A percentile compares a stretch with the other conserved stretches of the same genome.
phyloP scores from a whole-genome alignment of 2,797 vertebrate genomes.

The Melanotaenia nigrans region DNA sequence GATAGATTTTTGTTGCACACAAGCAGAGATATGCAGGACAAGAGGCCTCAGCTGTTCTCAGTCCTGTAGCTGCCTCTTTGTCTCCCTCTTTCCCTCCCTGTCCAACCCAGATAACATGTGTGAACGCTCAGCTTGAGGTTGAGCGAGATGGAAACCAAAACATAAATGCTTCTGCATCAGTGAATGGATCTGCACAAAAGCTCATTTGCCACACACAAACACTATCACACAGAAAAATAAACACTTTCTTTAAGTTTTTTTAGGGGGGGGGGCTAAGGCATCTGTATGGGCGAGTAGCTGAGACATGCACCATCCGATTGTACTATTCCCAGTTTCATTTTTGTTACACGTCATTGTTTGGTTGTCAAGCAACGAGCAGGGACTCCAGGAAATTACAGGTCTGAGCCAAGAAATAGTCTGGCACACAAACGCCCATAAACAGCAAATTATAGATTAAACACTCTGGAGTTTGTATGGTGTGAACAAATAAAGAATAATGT shows the following conservation, averaged over 20 bases:
- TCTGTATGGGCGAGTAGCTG: conserved; percentile 6
- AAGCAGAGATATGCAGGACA: conserved; percentile 1
- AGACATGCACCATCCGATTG: not conserved
- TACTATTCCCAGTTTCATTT: conserved; percentile 21
- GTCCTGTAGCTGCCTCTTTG: conserved; percentile 9
- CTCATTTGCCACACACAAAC: conserved; percentile 4
- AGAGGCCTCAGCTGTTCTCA: conserved; percentile 9
- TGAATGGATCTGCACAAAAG: conserved; percentile 18
- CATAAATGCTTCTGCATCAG: conserved; percentile 32
- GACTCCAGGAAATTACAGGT: conserved; percentile 6
- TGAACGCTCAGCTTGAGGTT: conserved; percentile 28
- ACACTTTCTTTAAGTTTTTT: conserved; percentile 9
- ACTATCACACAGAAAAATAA: conserved; percentile 11
- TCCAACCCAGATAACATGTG: conserved; percentile 48
- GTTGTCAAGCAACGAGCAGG: conserved; percentile 26
- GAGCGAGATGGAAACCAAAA: conserved; percentile 34
- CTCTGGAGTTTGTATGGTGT: conserved; percentile 2
- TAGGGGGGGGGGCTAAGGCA: not conserved
- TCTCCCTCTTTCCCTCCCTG: not conserved
- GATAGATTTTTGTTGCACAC: not conserved
- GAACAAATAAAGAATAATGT: conserved; percentile 2
- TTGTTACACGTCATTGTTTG: conserved; percentile 36
- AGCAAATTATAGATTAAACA: conserved; percentile 5
- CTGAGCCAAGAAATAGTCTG: conserved; percentile 22
- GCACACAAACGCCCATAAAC: conserved; percentile 9